Percentiles rank a stretch among this genome's conserved stretches.
These are phyloP conservation scores for Crocallis elinguaria DNA, from an alignment of 2,888 invertebrate genomes.

Conservation along the genomic window DNA sequence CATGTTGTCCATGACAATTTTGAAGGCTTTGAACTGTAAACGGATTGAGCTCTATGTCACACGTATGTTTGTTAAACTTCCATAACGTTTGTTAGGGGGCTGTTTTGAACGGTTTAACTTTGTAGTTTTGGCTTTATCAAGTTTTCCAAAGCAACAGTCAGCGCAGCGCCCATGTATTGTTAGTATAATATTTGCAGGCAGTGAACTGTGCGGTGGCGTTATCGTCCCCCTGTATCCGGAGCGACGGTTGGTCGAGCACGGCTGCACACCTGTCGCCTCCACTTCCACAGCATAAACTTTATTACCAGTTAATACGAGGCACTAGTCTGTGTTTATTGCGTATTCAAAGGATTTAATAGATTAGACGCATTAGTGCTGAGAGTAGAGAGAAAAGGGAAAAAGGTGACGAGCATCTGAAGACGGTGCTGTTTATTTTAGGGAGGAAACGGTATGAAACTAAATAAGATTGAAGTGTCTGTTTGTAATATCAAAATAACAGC, in stretches of 20 bases:
- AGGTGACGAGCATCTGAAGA: background rate
- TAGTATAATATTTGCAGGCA: slow-evolving; percentile 47
- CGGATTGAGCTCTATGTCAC: too few relatives aligned
- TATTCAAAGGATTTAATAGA: slow-evolving; percentile 12
- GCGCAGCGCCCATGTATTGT: slow-evolving; percentile 24
- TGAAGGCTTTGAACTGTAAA: too few relatives aligned
- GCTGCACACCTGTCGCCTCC: slow-evolving; percentile 71
- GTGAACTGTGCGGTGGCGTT: slow-evolving; percentile 59
- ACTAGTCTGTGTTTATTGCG: slow-evolving; percentile 8
- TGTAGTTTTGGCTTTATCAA: too few relatives aligned
- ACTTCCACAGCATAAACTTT: slow-evolving; percentile 25
- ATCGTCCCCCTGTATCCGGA: slow-evolving; percentile 62
- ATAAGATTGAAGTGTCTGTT: too few relatives aligned
- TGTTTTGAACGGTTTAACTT: too few relatives aligned
- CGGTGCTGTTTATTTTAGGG: background rate
- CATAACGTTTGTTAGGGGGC: too few relatives aligned
- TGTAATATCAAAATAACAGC: too few relatives aligned
- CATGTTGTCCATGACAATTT: too few relatives aligned
- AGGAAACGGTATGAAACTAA: too few relatives aligned
- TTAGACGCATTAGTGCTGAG: slow-evolving; percentile 7
- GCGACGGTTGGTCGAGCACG: slow-evolving; percentile 64
- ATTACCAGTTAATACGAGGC: slow-evolving; percentile 6
- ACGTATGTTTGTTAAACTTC: too few relatives aligned
- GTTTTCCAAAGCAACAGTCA: background rate
- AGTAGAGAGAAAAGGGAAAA: background rate